phyloP scores from a whole-genome alignment of 2,113 vertebrate species.

The Prionailurus viverrinus region DNA sequence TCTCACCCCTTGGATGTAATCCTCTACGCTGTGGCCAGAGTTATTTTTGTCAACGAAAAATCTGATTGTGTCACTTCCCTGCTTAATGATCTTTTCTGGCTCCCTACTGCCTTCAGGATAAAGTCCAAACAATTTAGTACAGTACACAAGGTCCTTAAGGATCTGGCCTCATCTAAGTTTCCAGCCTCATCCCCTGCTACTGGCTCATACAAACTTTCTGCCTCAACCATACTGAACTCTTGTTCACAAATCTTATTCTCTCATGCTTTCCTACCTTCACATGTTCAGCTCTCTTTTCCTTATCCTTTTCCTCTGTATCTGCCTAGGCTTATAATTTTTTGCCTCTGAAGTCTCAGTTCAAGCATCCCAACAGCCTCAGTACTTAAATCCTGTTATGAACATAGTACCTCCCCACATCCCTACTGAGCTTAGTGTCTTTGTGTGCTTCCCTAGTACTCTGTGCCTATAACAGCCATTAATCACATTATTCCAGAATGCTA shows the following conservation, averaged over 20 bases:
- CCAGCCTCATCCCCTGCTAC: conserved; percentile 29
- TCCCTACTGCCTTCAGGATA: conserved; percentile 63
- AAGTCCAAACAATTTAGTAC: conserved; percentile 66
- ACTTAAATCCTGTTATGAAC: background rate
- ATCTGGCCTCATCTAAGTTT: conserved; percentile 31
- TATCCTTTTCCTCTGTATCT: background rate
- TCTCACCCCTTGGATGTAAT: conserved; percentile 63
- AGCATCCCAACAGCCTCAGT: background rate
- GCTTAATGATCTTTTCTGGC: conserved; percentile 77
- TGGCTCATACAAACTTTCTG: conserved; percentile 39
- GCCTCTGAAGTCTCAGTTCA: conserved; percentile 8
- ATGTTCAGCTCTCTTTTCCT: conserved; percentile 1
- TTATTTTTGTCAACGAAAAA: conserved; percentile 77
- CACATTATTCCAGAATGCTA: background rate
- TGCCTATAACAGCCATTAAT: background rate
- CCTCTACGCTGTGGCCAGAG: conserved; percentile 51
- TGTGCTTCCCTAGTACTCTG: background rate
- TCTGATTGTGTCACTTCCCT: conserved; percentile 73
- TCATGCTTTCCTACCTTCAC: background rate
- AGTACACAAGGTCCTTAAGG: conserved; percentile 60
- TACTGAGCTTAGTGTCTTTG: background rate
- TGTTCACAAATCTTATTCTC: background rate
- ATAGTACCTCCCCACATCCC: background rate
- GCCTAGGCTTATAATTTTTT: background rate
- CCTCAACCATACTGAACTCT: background rate